These are phyloP conservation scores for Conistra vaccinii DNA, from an alignment of 2,888 invertebrate species.

Conservation along the genomic window DNA sequence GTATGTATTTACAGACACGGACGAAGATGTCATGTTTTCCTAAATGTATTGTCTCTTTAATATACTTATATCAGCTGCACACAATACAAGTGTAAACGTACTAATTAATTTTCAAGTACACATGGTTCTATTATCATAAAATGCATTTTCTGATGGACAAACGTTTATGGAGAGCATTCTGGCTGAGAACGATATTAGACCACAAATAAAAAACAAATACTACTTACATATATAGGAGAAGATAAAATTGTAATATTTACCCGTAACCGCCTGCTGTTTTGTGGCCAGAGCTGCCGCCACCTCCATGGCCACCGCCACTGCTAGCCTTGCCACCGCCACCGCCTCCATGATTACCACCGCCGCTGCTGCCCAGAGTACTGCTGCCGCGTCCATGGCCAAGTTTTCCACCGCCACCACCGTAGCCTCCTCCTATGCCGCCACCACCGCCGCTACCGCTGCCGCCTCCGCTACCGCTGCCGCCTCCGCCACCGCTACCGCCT, in stretches of 20 bases:
- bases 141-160: neutral
- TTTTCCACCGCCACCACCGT: slow-evolving; percentile 57
- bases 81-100: neutral
- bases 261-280: neutral
- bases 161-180: neutral
- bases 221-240: neutral
- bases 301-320: neutral
- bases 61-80: neutral
- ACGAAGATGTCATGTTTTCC: neutral
- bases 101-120: neutral
- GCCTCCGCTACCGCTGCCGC: slow-evolving; percentile 57
- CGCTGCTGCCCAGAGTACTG: slow-evolving; percentile 47
- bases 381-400: slow-evolving; percentile 25
- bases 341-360: slow-evolving; percentile 41
- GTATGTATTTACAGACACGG: neutral
- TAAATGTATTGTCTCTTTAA: neutral
- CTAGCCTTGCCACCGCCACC: slow-evolving; percentile 51
- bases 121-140: neutral
- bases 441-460: slow-evolving; percentile 45
- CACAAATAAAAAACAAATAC: neutral
- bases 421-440: slow-evolving; percentile 8
- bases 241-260: slow-evolving; percentile 17
- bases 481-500: slow-evolving; percentile 19
- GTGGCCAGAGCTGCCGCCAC: neutral
- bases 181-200: neutral